Conservation (phyloP, 1,140 invertebrate species). For the Latrodectus geometricus region DNA sequence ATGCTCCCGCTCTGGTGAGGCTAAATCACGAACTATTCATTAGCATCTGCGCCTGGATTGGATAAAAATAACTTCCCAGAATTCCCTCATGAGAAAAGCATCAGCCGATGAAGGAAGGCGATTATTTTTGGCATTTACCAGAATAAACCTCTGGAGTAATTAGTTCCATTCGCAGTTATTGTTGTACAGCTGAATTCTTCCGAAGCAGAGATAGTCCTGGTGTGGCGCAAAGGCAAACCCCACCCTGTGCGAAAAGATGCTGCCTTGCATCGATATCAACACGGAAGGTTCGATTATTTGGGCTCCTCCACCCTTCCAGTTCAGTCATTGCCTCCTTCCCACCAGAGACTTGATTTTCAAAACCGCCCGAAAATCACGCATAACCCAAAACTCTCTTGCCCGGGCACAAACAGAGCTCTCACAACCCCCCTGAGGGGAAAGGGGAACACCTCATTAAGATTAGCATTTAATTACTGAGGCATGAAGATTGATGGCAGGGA, state of each 20-base stretch:
- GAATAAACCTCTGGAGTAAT: neutral
- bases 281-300: slow-evolving; percentile 29
- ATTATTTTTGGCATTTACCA: neutral
- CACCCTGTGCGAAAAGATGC: slow-evolving; percentile 4
- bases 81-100: neutral
- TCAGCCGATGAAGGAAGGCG: neutral
- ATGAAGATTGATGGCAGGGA: slow-evolving; percentile 45
- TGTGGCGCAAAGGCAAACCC: neutral
- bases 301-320: neutral
- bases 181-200: neutral
- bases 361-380: slow-evolving; percentile 34
- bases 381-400: neutral
- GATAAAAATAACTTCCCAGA: too few species aligned
- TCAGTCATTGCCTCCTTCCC: neutral
- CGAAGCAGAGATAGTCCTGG: neutral
- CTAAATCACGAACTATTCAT: too few species aligned
- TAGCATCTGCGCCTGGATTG: too few species aligned
- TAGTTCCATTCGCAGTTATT: neutral
- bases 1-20: too few species aligned
- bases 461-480: slow-evolving; percentile 56
- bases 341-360: slow-evolving; percentile 15
- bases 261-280: slow-evolving; percentile 2
- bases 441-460: slow-evolving; percentile 56
- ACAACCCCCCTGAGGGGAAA: slow-evolving; percentile 19
- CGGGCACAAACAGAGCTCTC: neutral